Evolutionary conservation across 2,888 invertebrate genomes (phyloP).

Genomic region (Lamellibrachia satsuma): DNA sequence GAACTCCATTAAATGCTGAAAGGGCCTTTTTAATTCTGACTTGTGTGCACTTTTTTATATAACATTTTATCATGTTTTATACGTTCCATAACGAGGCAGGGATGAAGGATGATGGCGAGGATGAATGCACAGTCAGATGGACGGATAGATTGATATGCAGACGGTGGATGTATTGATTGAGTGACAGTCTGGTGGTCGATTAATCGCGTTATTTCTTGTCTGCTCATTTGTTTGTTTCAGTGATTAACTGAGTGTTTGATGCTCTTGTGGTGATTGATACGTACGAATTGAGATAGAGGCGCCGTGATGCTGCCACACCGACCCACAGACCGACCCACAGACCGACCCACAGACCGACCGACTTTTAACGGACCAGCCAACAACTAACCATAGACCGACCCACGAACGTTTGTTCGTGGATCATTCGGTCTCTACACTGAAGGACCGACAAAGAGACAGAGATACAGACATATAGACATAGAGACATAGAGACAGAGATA

Average conservation of each 20-base stretch:
- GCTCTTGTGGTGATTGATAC: background rate
- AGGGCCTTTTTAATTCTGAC: no score
- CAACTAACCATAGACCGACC: background rate
- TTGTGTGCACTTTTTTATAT: background rate
- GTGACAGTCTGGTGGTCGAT: background rate
- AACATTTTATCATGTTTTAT: background rate
- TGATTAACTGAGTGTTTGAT: background rate
- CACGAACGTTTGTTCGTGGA: background rate
- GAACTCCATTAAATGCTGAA: no score
- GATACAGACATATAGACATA: no score
- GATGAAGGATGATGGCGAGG: background rate
- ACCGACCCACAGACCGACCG: constrained; percentile 5
- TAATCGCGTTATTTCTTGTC: background rate
- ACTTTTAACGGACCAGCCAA: background rate
- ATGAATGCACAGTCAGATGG: background rate
- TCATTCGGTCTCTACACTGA: no score
- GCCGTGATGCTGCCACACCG: background rate
- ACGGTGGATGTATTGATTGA: background rate
- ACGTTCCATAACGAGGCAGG: background rate
- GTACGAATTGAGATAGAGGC: background rate
- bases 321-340: background rate
- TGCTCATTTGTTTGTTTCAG: background rate
- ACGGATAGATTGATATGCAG: background rate
- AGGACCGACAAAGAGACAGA: no score
- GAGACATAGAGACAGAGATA: no score